A percentile compares a stretch with the other conserved stretches of the same genome.
Conservation (phyloP, 2,113 vertebrate genomes). For the Odobenus rosmarus region DNA sequence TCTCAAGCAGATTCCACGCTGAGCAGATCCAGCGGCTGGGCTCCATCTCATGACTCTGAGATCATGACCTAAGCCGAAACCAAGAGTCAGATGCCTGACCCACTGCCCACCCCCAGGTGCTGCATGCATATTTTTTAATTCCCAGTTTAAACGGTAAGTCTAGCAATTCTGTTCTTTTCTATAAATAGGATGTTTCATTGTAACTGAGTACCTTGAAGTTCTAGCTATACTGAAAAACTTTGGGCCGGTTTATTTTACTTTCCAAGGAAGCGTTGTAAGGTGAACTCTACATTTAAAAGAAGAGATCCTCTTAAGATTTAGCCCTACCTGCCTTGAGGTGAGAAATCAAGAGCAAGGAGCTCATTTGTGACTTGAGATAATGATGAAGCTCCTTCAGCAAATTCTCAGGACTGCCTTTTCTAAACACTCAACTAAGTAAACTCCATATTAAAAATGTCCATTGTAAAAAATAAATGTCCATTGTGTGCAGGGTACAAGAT, state of each 20-base stretch:
- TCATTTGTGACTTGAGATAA: slow-evolving; percentile 1
- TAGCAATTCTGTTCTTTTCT: not conserved
- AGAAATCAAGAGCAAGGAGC: slow-evolving; percentile 18
- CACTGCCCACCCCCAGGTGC: not conserved
- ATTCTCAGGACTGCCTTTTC: not conserved
- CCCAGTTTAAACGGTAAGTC: not conserved
- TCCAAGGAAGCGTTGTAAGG: not conserved
- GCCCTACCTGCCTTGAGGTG: not conserved
- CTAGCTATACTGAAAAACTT: not conserved
- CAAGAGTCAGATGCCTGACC: not conserved
- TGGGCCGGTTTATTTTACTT: not conserved
- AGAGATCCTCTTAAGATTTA: slow-evolving; percentile 1
- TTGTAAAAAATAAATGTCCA: not conserved
- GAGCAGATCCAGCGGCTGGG: not conserved
- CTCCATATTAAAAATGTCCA: not conserved
- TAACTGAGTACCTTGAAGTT: not conserved
- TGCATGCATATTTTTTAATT: not conserved
- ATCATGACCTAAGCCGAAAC: not conserved
- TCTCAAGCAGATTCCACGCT: not conserved
- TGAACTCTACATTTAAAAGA: not conserved
- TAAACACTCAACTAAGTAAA: not conserved
- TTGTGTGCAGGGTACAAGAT: not conserved
- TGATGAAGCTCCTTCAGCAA: not conserved
- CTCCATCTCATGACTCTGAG: not conserved
- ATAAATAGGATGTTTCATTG: not conserved